phyloP scores from a whole-genome alignment of 1,140 invertebrate species.

The Diorhabda sublineata region DNA sequence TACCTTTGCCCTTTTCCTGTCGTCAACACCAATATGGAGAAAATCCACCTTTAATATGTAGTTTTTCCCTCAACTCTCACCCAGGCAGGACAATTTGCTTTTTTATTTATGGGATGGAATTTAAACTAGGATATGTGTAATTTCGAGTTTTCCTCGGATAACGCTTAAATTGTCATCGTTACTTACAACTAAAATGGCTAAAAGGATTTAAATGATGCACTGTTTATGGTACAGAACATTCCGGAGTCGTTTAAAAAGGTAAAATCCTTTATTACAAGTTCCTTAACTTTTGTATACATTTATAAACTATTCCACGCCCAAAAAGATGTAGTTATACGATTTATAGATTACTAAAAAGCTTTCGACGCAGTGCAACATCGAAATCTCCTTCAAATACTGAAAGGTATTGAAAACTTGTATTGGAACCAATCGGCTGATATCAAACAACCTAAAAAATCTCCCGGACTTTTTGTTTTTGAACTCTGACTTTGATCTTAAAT shows the following conservation, averaged over 20 bases:
- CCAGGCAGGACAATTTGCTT: background rate
- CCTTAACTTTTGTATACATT: too few relatives aligned
- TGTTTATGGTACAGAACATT: too few relatives aligned
- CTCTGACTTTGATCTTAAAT: too few relatives aligned
- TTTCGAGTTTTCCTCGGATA: background rate
- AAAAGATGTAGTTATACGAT: too few relatives aligned
- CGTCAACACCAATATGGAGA: slow-evolving; percentile 39
- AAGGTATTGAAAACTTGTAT: too few relatives aligned
- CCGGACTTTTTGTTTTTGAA: too few relatives aligned
- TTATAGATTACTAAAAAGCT: background rate
- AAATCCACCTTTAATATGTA: slow-evolving; percentile 25
- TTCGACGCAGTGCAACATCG: background rate
- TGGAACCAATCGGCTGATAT: too few relatives aligned
- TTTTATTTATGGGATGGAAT: slow-evolving; percentile 11
- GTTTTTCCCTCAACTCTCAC: slow-evolving; percentile 4
- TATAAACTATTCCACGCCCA: too few relatives aligned
- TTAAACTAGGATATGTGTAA: background rate
- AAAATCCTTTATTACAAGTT: too few relatives aligned
- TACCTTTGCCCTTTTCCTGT: slow-evolving; percentile 30
- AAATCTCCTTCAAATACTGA: too few relatives aligned
- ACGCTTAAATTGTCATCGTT: background rate
- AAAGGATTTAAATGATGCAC: background rate
- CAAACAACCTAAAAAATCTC: too few relatives aligned
- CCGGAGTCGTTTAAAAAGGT: too few relatives aligned
- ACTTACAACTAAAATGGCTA: background rate